These are phyloP conservation scores for Quiscalus mexicanus DNA, from an alignment of 2,113 vertebrate species.

Conservation along the genomic window DNA sequence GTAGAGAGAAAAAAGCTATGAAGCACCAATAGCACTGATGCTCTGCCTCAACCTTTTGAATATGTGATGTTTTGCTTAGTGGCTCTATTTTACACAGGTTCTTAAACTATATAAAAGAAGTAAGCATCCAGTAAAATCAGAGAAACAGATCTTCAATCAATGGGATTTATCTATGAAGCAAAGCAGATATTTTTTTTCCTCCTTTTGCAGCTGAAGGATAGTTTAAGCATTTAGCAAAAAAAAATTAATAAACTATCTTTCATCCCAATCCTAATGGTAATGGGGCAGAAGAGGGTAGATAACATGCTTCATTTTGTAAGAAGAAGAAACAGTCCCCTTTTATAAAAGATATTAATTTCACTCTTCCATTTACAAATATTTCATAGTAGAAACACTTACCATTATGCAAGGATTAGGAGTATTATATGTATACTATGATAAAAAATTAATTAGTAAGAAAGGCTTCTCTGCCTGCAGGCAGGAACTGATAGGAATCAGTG, in stretches of 20 bases:
- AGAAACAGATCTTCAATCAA: neutral
- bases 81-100: neutral
- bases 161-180: neutral
- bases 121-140: neutral
- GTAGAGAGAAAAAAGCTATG: neutral
- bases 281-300: neutral
- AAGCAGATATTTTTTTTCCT: neutral
- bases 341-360: neutral
- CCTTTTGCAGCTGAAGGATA: neutral
- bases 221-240: neutral
- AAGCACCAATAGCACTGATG: neutral
- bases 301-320: neutral
- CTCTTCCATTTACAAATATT: neutral
- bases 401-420: neutral
- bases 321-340: neutral
- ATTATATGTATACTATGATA: neutral
- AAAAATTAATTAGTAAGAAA: conserved; percentile 2
- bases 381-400: neutral
- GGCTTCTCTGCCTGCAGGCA: neutral
- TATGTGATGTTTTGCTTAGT: neutral
- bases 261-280: neutral
- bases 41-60: neutral
- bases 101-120: neutral
- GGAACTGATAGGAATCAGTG: neutral
- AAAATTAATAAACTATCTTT: neutral